Base-by-base conservation (phyloP, 2,888 invertebrate genomes). In the Ennomos erosarius region DNA sequence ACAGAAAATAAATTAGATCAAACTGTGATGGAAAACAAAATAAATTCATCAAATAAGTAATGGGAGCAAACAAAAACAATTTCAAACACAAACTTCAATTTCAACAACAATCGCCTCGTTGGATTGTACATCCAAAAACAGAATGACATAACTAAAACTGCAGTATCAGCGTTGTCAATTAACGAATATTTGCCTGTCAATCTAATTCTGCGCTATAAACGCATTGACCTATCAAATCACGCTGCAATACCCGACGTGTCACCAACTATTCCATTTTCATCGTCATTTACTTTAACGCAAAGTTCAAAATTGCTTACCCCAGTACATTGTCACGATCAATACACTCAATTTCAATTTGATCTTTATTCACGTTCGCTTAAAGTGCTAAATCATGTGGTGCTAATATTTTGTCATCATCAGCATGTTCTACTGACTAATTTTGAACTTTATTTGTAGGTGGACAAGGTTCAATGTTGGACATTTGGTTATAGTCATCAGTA, bases 181-280 rank as follows among this genome's bases (percentile, higher is more conserved):
- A 64, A 35, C 58, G 58, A 54, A 60, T 65, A 65, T 63, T 55
- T 51, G 54, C 53, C 47, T 61, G 59, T 65, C 64, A 64, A 64
- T 65, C 62, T 60, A 64, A 59, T 56, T 59, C 46, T 38, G 39
- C 16, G 47, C 42, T 34, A 47, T 48, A 42, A 34, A 60, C 51
- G 55, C 55, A 48, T 52, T 47, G 13, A 51, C 12, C 12, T 46
- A 42, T 51, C 51, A 51, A 57, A 56, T 10, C 52, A 34, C 56
- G 50, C 40, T 33, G 44, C 54, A 47, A 10, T 43, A 34, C 46
- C 35, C 57, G 33, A 10, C 46, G 45, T 35, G 13, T 35, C 50
- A 55, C 47, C 51, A 55, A 37, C 43, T 44, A 57, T 50, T 52
- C 38, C 10, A 61, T 55, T 59, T 59, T 54, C 59, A 55, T 53